phyloP scores from a whole-genome alignment of 2,797 vertebrate genomes.

The Sarcoramphus papa region DNA sequence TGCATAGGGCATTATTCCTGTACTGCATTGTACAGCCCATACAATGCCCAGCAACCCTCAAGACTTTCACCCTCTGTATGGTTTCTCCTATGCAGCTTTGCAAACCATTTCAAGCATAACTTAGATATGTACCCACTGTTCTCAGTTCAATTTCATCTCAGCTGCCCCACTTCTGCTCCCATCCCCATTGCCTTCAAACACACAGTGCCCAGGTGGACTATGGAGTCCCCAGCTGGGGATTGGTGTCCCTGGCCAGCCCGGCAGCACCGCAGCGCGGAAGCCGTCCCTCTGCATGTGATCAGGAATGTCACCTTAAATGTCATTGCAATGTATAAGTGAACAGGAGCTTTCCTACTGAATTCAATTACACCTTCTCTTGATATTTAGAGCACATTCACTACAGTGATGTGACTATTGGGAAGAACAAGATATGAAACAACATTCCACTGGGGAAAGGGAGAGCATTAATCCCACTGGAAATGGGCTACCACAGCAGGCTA shows the following conservation, averaged over 20 bases:
- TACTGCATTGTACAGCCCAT: not conserved
- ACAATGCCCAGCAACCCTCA: not conserved
- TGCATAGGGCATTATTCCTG: not conserved
- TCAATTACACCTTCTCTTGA: not conserved
- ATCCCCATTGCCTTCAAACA: not conserved
- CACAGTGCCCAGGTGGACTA: rapidly evolving
- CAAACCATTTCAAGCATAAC: not conserved
- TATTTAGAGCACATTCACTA: not conserved
- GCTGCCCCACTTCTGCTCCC: not conserved
- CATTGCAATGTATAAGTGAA: not conserved
- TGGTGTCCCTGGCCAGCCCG: not conserved
- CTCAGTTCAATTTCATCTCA: not conserved
- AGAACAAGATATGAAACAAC: not conserved
- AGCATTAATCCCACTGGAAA: not conserved
- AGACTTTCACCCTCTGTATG: not conserved
- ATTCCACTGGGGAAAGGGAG: not conserved
- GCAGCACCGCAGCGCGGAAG: rapidly evolving
- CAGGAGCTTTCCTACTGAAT: not conserved
- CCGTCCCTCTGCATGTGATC: rapidly evolving
- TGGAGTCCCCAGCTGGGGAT: too few species aligned
- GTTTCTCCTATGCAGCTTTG: not conserved
- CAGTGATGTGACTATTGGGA: not conserved
- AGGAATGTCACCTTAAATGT: not conserved
- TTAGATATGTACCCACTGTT: not conserved
- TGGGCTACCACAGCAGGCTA: not conserved